Conservation (phyloP, 2,113 vertebrate species). For the Dissostichus mawsoni region DNA sequence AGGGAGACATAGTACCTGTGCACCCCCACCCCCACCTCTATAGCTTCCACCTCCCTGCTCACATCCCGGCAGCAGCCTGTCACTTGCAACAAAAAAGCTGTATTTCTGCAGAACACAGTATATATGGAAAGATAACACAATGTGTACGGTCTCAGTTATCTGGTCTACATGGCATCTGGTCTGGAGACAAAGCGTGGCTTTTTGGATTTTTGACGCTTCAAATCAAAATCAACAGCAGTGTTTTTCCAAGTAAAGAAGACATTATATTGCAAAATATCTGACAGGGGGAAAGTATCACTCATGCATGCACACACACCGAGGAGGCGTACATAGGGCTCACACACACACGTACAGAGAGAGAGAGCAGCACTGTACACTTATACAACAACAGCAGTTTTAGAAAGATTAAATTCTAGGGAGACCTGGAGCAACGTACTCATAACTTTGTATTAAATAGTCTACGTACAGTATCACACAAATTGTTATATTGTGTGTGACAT, state of each 20-base stretch:
- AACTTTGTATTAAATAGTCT: slow-evolving; percentile 1
- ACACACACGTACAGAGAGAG: neutral
- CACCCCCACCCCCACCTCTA: neutral
- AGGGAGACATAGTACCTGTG: slow-evolving; percentile 40
- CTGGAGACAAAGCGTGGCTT: neutral
- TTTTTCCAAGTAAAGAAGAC: slow-evolving; percentile 27
- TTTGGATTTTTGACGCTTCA: slow-evolving; percentile 42
- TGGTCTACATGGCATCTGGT: slow-evolving; percentile 2
- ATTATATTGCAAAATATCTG: slow-evolving; percentile 32
- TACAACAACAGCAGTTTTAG: slow-evolving; percentile 8
- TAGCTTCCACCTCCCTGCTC: slow-evolving; percentile 18
- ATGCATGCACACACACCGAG: slow-evolving; percentile 20
- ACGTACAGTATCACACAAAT: neutral
- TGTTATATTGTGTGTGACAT: neutral
- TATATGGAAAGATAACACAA: slow-evolving; percentile 1
- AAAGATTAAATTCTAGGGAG: slow-evolving; percentile 6
- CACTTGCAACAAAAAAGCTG: slow-evolving; percentile 41
- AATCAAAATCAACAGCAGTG: slow-evolving; percentile 35
- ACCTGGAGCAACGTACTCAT: slow-evolving; percentile 9
- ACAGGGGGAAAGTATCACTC: slow-evolving; percentile 39
- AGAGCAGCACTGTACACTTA: neutral
- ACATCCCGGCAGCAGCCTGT: slow-evolving; percentile 30
- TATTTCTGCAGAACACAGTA: slow-evolving; percentile 14
- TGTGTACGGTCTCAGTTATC: slow-evolving; percentile 5
- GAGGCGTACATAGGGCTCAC: no score